phyloP scores from a whole-genome alignment of 1,140 invertebrate species.

The Thaumatotibia leucotreta region DNA sequence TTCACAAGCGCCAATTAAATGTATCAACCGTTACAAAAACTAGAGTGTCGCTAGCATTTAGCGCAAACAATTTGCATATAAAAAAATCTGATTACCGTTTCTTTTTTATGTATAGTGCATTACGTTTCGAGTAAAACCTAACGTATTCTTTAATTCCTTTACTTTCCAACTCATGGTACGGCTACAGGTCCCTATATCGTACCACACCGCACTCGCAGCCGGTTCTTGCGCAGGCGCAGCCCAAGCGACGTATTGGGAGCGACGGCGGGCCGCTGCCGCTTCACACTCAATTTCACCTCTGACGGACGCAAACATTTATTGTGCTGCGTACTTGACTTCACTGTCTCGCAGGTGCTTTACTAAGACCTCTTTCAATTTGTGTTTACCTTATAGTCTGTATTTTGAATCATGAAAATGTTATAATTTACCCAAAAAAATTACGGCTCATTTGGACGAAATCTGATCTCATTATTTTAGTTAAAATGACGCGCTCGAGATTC shows the following conservation, averaged over 20 bases:
- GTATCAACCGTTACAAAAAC: background rate
- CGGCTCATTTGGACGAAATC: too few relatives aligned
- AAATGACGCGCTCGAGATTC: slow-evolving; percentile 10
- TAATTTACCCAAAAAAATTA: too few relatives aligned
- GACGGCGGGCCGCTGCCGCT: slow-evolving; percentile 71
- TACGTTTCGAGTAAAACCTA: too few relatives aligned
- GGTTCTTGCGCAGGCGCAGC: slow-evolving; percentile 58
- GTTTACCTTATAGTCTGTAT: background rate
- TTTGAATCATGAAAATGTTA: too few relatives aligned
- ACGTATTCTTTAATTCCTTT: too few relatives aligned
- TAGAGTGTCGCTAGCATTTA: background rate
- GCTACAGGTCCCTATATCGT: slow-evolving; percentile 23
- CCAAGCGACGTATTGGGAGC: slow-evolving; percentile 71
- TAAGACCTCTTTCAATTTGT: slow-evolving; percentile 31
- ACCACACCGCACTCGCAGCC: slow-evolving; percentile 45
- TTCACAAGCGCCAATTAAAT: background rate
- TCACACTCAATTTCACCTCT: slow-evolving; percentile 76
- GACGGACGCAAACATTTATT: slow-evolving; percentile 73
- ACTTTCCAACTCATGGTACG: too few relatives aligned
- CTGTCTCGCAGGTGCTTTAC: slow-evolving; percentile 28
- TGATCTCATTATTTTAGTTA: background rate
- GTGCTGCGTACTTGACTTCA: slow-evolving; percentile 56
- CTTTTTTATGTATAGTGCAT: too few relatives aligned
- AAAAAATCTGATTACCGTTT: too few relatives aligned
- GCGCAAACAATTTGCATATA: too few relatives aligned